Conservation (phyloP, 2,113 vertebrate species). For the Motacilla tschutschensis region DNA sequence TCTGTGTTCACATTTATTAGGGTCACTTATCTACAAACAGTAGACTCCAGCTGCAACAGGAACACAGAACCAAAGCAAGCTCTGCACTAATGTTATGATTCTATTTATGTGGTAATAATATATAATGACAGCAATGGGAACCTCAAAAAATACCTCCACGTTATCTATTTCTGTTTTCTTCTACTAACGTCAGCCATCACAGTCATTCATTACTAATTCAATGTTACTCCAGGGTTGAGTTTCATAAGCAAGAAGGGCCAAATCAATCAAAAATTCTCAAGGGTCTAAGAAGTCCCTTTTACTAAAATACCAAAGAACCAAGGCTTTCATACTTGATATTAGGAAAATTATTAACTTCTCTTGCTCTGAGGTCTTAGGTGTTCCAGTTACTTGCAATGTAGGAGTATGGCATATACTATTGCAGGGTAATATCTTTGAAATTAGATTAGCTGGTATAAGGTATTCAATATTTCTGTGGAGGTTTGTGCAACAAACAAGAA, state of each 20-base stretch:
- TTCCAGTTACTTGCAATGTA: neutral
- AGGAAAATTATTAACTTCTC: neutral
- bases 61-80: neutral
- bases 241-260: neutral
- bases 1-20: neutral
- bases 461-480: neutral
- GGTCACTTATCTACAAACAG: neutral
- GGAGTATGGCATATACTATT: neutral
- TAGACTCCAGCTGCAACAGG: neutral
- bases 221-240: neutral
- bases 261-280: neutral
- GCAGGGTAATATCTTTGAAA: neutral
- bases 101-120: neutral
- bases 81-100: neutral
- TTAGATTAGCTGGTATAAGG: neutral
- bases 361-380: neutral
- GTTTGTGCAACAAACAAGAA: neutral
- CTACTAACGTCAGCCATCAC: neutral
- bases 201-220: neutral
- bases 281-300: neutral
- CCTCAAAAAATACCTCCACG: neutral
- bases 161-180: neutral
- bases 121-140: neutral
- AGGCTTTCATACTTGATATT: neutral
- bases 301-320: neutral